These are phyloP conservation scores for Muscina levida DNA, from an alignment of 2,888 invertebrate species.

Conservation along the genomic window DNA sequence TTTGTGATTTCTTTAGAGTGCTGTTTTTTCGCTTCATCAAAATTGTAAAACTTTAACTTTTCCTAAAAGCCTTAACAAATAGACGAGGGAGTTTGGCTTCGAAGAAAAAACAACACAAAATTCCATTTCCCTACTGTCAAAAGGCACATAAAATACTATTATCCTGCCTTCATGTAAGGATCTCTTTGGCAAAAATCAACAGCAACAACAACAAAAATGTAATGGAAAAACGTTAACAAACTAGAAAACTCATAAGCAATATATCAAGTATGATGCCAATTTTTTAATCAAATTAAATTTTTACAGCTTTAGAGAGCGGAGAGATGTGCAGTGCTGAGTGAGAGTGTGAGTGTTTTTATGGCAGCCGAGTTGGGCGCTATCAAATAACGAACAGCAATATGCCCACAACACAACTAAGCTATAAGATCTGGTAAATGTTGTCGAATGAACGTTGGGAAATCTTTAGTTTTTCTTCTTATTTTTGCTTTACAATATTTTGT, in stretches of 20 bases:
- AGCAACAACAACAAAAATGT: slow-evolving; percentile 7
- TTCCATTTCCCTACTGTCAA: slow-evolving; percentile 17
- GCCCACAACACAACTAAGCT: slow-evolving; percentile 22
- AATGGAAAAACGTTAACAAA: slow-evolving; percentile 32
- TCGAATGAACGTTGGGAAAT: slow-evolving; percentile 14
- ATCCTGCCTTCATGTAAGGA: background rate
- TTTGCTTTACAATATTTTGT: background rate
- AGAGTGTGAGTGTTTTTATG: no score
- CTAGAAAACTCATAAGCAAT: slow-evolving; percentile 45
- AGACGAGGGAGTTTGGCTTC: background rate
- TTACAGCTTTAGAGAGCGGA: background rate
- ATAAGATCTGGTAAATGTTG: slow-evolving; percentile 37
- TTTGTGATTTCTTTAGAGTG: slow-evolving; percentile 45
- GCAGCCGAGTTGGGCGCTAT: no score
- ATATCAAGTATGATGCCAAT: slow-evolving; percentile 61
- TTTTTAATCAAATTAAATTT: slow-evolving; percentile 63
- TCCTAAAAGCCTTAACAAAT: slow-evolving; percentile 7
- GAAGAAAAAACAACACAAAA: background rate
- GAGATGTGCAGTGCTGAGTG: background rate
- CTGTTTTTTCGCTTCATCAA: slow-evolving; percentile 24
- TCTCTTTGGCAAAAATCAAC: background rate
- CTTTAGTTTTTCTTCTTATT: background rate
- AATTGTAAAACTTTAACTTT: slow-evolving; percentile 15
- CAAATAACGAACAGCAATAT: no score
- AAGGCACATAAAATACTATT: background rate